Percentiles rank a stretch among this genome's conserved stretches.
Evolutionary conservation across 2,797 vertebrate species (phyloP).

Genomic region (Betta splendens): DNA sequence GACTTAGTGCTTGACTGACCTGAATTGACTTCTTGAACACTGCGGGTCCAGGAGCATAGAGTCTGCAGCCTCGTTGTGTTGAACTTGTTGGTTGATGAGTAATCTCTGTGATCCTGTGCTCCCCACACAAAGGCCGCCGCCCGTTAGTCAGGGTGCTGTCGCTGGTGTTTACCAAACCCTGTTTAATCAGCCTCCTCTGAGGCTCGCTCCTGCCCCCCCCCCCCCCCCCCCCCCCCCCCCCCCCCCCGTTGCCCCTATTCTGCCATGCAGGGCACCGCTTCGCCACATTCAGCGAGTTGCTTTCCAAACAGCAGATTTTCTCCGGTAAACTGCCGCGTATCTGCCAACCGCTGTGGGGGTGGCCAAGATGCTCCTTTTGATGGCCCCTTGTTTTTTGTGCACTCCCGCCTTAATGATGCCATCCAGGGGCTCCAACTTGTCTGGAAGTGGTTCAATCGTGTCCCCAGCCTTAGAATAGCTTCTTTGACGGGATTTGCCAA

Average conservation of each 20-base stretch:
- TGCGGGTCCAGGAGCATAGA: conserved; percentile 1
- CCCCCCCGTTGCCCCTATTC: conserved; percentile 19
- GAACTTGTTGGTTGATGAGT: conserved; percentile 59
- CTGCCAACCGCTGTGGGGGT: conserved; percentile 66
- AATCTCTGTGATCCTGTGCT: conserved; percentile 45
- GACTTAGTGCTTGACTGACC: conserved; percentile 41
- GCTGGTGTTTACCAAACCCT: conserved; percentile 50
- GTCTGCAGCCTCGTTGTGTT: conserved; percentile 37
- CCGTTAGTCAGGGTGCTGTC: conserved; percentile 36
- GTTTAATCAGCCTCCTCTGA: conserved; percentile 39
- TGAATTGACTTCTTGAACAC: conserved; percentile 38
- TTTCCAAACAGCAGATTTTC: conserved; percentile 60
- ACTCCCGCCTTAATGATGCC: conserved; percentile 60
- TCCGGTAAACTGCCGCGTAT: conserved; percentile 57
- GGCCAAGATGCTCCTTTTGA: conserved; percentile 74
- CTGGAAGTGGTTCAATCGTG: conserved; percentile 56
- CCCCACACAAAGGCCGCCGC: conserved; percentile 21
- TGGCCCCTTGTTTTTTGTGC: conserved; percentile 60
- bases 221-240: conserved; percentile 17
- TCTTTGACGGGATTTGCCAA: conserved; percentile 66
- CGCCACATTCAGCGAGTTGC: conserved; percentile 54
- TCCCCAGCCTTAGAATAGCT: conserved; percentile 64
- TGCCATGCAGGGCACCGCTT: conserved; percentile 39
- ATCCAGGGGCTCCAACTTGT: conserved; percentile 56
- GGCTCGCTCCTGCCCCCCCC: too few species aligned